Base-by-base conservation (phyloP, 2,888 invertebrate genomes). In the Candidula unifasciata region DNA sequence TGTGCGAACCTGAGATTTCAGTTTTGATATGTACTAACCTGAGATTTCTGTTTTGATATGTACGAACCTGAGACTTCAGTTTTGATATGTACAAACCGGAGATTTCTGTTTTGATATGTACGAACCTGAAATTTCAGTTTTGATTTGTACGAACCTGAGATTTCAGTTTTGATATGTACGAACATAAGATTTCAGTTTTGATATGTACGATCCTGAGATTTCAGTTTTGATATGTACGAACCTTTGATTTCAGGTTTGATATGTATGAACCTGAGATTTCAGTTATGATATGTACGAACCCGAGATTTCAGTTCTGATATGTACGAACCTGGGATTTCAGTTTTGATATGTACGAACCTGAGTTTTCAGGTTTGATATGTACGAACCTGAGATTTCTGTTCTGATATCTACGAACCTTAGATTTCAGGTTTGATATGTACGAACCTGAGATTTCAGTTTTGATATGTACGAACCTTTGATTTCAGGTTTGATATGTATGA, bases 401-500 rank as follows among this genome's bases (percentile, higher is more conserved):
- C 18, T 24, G n/a, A 60, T 5, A 10, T 30, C 35, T 13, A 82
- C 84, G 57, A 81, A 92, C 92, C 92, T 90, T 87, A 85, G 52
- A 91, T 87, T 44, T 84, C 92, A 84, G 94, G 94, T 91, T 95
- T 95, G 8, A 96, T 94, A 87, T 95, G 95, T 21, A 97, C 94
- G n/a, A n/a, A n/a, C n/a, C n/a, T n/a, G n/a, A n/a, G n/a, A n/a
- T n/a, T n/a, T 21, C 10, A 60, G 24, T 13, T 21, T 13, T 24
- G n/a, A 60, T 5, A 10, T 30, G 33, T 13, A 82, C 84, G 57
- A 81, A 92, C 92, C 92, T 90, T 87, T 84, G 52, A 91, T 87
- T 44, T 84, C 92, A 84, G 94, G 94, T 91, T 95, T 95, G 8
- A 96, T 94, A 87, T 95, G 95, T 21, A 97, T n/a, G n/a, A n/a